phyloP scores from a whole-genome alignment of 2,888 invertebrate genomes.

The Xylota sylvarum region DNA sequence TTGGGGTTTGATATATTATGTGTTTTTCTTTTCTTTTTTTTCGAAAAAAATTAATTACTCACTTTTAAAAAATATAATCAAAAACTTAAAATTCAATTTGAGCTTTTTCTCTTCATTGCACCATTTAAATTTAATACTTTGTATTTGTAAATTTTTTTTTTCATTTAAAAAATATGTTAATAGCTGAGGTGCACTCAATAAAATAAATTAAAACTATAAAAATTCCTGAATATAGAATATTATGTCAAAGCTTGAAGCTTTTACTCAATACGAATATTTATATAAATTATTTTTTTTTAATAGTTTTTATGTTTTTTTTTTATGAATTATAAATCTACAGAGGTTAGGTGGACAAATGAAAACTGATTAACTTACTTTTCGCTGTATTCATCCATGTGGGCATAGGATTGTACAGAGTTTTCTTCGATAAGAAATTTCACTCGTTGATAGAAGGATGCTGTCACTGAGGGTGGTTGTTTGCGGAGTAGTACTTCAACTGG shows the following conservation, averaged over 20 bases:
- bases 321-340: conserved; percentile 30
- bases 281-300: conserved; percentile 33
- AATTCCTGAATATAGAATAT: conserved; percentile 56
- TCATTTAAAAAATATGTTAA: conserved; percentile 41
- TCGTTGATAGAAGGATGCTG: conserved; percentile 98
- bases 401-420: conserved; percentile 99
- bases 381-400: conserved; percentile 98
- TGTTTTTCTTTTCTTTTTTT: conserved; percentile 77
- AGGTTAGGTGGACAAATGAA: conserved; percentile 67
- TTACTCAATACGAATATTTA: conserved; percentile 13
- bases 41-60: conserved; percentile 70
- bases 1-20: conserved; percentile 79
- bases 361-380: conserved; percentile 93
- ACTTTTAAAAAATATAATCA: conserved; percentile 71
- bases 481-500: conserved; percentile 98
- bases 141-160: conserved; percentile 42
- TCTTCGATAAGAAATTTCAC: conserved; percentile 99
- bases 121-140: conserved; percentile 77
- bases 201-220: conserved; percentile 60
- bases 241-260: conserved; percentile 22
- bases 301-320: background rate
- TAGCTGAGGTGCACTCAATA: conserved; percentile 78
- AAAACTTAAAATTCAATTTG: conserved; percentile 80
- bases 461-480: conserved; percentile 98
- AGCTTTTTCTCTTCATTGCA: conserved; percentile 85